phyloP scores from a whole-genome alignment of 2,888 invertebrate species.

The Harpagoxenus sublaevis region DNA sequence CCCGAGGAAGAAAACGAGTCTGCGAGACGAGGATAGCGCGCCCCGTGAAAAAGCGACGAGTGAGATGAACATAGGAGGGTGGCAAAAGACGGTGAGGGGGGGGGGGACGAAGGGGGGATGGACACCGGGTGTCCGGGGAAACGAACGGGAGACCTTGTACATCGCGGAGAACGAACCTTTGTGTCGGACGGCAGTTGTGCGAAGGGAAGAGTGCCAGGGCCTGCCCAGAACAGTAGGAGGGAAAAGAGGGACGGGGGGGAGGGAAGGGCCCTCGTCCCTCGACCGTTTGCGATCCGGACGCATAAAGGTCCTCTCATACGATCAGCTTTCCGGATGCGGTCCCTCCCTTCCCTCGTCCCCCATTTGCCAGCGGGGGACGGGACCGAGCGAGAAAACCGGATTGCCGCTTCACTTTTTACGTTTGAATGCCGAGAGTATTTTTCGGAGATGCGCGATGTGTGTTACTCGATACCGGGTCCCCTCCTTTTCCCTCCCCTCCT shows the following conservation, averaged over 20 bases:
- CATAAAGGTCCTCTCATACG: slow-evolving; percentile 68
- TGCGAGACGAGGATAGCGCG: slow-evolving; percentile 33
- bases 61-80: slow-evolving; percentile 25
- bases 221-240: slow-evolving; percentile 35
- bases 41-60: slow-evolving; percentile 33
- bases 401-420: slow-evolving; percentile 39
- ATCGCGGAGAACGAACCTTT: slow-evolving; percentile 74
- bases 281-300: slow-evolving; percentile 70
- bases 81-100: slow-evolving; percentile 33
- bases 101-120: slow-evolving; percentile 15
- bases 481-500: neutral
- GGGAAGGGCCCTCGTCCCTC: slow-evolving; percentile 64
- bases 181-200: slow-evolving; percentile 69
- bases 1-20: slow-evolving; percentile 56
- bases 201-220: slow-evolving; percentile 70
- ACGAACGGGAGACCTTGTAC: slow-evolving; percentile 76
- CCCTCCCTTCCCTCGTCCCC: neutral
- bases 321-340: neutral
- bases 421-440: slow-evolving; percentile 33
- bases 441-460: slow-evolving; percentile 28
- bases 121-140: slow-evolving; percentile 65
- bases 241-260: slow-evolving; percentile 2
- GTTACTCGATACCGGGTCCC: slow-evolving; percentile 42
- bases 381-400: slow-evolving; percentile 43
- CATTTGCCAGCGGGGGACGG: neutral